These are phyloP conservation scores for Odontothrips loti DNA, from an alignment of 2,888 invertebrate species.

Conservation along the genomic window DNA sequence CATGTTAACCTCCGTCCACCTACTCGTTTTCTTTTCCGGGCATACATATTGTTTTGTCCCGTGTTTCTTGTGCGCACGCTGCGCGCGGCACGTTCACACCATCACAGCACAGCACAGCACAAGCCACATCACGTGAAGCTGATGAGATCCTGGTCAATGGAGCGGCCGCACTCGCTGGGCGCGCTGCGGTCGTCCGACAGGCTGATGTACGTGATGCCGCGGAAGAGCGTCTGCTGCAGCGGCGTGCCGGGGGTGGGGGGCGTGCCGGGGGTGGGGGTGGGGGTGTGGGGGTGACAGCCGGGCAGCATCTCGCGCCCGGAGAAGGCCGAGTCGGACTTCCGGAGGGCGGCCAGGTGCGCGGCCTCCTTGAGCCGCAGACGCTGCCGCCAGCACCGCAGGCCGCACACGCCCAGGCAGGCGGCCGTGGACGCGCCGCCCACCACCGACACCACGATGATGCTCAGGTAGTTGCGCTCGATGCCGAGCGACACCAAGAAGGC, in stretches of 20 bases:
- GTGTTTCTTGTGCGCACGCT: no score
- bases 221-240: conserved; percentile 30
- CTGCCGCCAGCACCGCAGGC: conserved; percentile 36
- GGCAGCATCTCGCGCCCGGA: conserved; percentile 34
- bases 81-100: no score
- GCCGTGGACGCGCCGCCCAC: conserved; percentile 36
- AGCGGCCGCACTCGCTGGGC: conserved; percentile 25
- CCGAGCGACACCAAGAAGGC: conserved; percentile 39
- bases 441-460: conserved; percentile 37
- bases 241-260: conserved; percentile 34
- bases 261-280: not conserved
- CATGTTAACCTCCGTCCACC: no score
- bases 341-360: conserved; percentile 32
- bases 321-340: conserved; percentile 35
- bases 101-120: no score
- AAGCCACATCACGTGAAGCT: conserved; percentile 14
- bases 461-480: conserved; percentile 39
- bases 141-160: conserved; percentile 12
- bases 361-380: conserved; percentile 32
- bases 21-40: no score
- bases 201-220: conserved; percentile 37
- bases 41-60: no score
- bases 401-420: conserved; percentile 36
- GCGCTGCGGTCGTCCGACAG: conserved; percentile 35
- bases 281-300: no score